Evolutionary conservation across 2,113 vertebrate genomes (phyloP), one percentile per base, ranked within the genome.

Genomic region (Crypturellus undulatus): DNA sequence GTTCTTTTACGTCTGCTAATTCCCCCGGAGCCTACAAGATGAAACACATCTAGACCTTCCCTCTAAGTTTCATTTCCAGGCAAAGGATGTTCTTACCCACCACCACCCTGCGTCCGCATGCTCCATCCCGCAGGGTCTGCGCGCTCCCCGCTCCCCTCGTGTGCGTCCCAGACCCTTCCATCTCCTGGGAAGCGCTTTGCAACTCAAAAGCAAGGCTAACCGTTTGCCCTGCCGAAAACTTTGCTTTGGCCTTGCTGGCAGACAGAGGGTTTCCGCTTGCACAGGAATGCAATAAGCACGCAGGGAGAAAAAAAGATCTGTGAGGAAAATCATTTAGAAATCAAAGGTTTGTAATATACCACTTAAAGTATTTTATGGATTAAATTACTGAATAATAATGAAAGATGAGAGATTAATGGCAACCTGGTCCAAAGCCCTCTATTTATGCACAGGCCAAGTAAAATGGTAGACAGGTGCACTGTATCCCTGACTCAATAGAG

Each of bases 351-450:
- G 49, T 94, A 95, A 94, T 79, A 79, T 26, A 85, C 42, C 22
- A 59, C 20, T 93, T 93, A 79, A 77, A 94, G 69, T 45, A 92
- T 94, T 96, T 88, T 96, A 59, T 81, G 82, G 67, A 95, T 94
- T 89, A 94, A 88, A 94, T 94, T 85, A 91, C 72, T 70, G 40
- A 79, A 91, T 92, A 92, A 77, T 84, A 94, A 81, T 67, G 58
- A 79, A 92, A 94, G 80, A 97, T 94, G 88, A 94, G 82, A 96
- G 82, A 97, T 92, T 87, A 96, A 96, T 83, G 42, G 47, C 62
- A 92, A 94, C 47, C 36, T 88, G 78, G 72, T 96, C 73, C 79
- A 93, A 92, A 85, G 79, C 14, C 68, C 36, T 93, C 93, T 91
- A 92, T 96, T 94, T 95, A 96, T 95, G 68, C 18, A 24, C 54